Conservation (phyloP, 2,888 invertebrate genomes). For the Acronicta alni region DNA sequence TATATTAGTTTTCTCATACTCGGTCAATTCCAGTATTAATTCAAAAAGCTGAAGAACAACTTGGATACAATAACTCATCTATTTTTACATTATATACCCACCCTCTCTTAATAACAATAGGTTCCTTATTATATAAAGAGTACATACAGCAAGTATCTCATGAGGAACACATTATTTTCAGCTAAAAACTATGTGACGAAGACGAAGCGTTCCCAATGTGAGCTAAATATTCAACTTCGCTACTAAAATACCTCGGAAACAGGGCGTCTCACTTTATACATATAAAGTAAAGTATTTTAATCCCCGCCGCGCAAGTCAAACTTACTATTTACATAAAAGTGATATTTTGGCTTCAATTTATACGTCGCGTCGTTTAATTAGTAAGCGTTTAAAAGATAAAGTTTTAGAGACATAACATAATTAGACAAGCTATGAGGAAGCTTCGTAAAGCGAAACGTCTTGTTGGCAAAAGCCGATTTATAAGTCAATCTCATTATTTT, state of each 20-base stretch:
- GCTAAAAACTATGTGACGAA: constrained; percentile 18
- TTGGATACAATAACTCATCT: too few species aligned
- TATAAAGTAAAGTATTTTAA: constrained; percentile 45
- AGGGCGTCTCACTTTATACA: constrained; percentile 40
- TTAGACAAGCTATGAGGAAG: constrained; percentile 20
- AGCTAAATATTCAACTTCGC: constrained; percentile 24
- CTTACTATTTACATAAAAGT: constrained; percentile 44
- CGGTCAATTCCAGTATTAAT: too few species aligned
- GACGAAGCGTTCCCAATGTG: constrained; percentile 10
- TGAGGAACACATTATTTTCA: background rate
- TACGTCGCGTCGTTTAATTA: constrained; percentile 39
- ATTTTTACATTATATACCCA: too few species aligned
- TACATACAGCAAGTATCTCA: constrained; percentile 6
- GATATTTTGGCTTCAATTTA: constrained; percentile 37
- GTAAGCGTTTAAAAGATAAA: constrained; percentile 22
- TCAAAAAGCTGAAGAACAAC: too few species aligned
- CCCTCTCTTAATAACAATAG: too few species aligned
- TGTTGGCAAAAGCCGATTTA: constrained; percentile 41
- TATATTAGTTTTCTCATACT: too few species aligned
- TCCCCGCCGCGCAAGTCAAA: constrained; percentile 36
- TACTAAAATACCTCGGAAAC: constrained; percentile 25
- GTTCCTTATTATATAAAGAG: too few species aligned
- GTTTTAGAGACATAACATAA: constrained; percentile 31
- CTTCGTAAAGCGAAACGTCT: constrained; percentile 24
- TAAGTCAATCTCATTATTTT: constrained; percentile 34